phyloP scores from a whole-genome alignment of 2,797 vertebrate species.

The Crypturellus tataupa region DNA sequence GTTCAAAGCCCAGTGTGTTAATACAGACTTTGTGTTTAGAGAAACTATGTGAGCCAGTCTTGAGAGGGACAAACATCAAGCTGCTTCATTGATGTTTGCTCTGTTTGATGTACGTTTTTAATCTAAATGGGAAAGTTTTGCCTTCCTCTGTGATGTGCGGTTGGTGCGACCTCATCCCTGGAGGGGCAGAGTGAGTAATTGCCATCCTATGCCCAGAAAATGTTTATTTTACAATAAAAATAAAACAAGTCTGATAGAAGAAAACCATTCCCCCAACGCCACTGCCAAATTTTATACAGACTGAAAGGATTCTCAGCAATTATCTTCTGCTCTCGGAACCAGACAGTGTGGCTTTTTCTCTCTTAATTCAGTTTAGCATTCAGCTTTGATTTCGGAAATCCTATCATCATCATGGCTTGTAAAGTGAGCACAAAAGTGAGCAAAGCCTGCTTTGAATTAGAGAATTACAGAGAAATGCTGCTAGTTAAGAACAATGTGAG shows the following conservation, averaged over 20 bases:
- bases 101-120: conserved; percentile 60
- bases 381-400: conserved; percentile 77
- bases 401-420: conserved; percentile 63
- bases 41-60: neutral
- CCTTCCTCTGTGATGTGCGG: conserved; percentile 6
- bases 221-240: conserved; percentile 68
- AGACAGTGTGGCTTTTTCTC: conserved; percentile 40
- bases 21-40: conserved; percentile 5
- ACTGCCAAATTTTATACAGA: neutral
- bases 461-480: conserved; percentile 60
- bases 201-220: conserved; percentile 48
- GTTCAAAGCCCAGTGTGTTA: conserved; percentile 28
- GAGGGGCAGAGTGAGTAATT: conserved; percentile 37
- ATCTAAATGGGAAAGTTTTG: conserved; percentile 61
- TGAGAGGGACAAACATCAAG: conserved; percentile 21
- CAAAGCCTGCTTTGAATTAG: conserved; percentile 75
- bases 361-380: conserved; percentile 72
- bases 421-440: conserved; percentile 70
- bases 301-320: conserved; percentile 50
- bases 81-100: neutral
- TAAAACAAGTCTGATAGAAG: conserved; percentile 58
- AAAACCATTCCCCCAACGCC: conserved; percentile 12
- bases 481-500: conserved; percentile 64
- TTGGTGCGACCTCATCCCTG: conserved; percentile 10
- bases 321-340: conserved; percentile 21